These are phyloP conservation scores for Orthonychiurus folsomi DNA, from an alignment of 2,888 invertebrate genomes.

Conservation along the genomic window DNA sequence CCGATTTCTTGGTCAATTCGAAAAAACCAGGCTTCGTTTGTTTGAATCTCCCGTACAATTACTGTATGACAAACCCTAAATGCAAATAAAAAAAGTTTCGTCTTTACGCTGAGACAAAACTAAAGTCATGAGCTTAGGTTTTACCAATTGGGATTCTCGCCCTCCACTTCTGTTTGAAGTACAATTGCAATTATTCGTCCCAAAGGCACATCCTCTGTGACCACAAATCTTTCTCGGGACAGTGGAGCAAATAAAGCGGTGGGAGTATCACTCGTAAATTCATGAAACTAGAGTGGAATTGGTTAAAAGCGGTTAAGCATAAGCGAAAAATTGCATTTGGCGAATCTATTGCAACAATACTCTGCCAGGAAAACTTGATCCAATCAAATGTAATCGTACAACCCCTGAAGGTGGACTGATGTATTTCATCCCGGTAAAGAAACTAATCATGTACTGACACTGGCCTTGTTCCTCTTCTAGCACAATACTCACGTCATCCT, in stretches of 20 bases:
- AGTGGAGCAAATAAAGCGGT: constrained; percentile 7
- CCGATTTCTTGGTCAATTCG: background rate
- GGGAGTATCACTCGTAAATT: background rate
- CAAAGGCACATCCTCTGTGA: constrained; percentile 10
- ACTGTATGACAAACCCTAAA: constrained; percentile 10
- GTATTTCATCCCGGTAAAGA: constrained; percentile 6
- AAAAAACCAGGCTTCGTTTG: constrained; percentile 13
- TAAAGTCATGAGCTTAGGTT: background rate
- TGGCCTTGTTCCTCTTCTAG: background rate
- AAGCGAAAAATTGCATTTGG: background rate
- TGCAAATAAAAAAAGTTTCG: background rate
- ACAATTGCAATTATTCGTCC: constrained; percentile 7
- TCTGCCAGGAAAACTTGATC: constrained; percentile 9
- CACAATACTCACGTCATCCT: background rate
- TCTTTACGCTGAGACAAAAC: background rate
- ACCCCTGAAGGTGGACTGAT: background rate
- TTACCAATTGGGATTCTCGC: constrained; percentile 3
- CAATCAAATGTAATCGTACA: constrained; percentile 8
- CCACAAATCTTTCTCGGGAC: constrained; percentile 5
- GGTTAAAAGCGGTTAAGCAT: background rate
- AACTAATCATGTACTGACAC: constrained; percentile 7
- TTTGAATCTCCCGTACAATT: constrained; percentile 6
- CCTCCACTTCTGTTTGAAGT: constrained; percentile 7
- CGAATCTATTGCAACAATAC: background rate
- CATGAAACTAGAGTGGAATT: background rate